Conservation (phyloP, 1,140 invertebrate species). For the Homalodisca vitripennis region DNA sequence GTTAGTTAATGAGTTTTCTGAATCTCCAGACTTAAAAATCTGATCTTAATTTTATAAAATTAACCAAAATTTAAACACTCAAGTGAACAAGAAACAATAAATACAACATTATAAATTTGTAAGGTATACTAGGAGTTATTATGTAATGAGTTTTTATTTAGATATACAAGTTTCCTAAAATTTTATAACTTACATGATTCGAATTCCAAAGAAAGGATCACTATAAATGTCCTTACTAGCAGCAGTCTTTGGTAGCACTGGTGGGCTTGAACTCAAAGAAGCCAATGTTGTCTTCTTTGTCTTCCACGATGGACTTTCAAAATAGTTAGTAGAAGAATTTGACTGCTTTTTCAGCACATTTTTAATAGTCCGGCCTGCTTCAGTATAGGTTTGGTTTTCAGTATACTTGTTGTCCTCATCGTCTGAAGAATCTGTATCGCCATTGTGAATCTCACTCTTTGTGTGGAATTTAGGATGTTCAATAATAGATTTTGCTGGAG, state of each 20-base stretch:
- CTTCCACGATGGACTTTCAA: conserved; percentile 29
- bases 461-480: conserved; percentile 36
- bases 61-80: too few species aligned
- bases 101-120: too few species aligned
- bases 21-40: too few species aligned
- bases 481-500: neutral
- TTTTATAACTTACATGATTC: conserved; percentile 54
- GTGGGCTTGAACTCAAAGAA: conserved; percentile 21
- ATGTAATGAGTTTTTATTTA: too few species aligned
- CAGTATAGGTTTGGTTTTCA: conserved; percentile 65
- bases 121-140: too few species aligned
- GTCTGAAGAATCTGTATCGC: conserved; percentile 72
- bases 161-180: too few species aligned
- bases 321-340: neutral
- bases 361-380: conserved; percentile 67
- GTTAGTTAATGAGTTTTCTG: too few species aligned
- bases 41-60: too few species aligned
- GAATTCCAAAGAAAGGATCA: conserved; percentile 80
- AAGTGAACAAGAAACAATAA: too few species aligned
- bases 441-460: conserved; percentile 56
- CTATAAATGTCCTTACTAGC: conserved; percentile 53
- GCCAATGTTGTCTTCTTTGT: conserved; percentile 30
- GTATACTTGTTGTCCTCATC: conserved; percentile 75
- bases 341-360: conserved; percentile 49
- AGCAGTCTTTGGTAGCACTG: conserved; percentile 16